Conservation (phyloP, 2,113 vertebrate genomes). For the Dicerorhinus sumatrensis region DNA sequence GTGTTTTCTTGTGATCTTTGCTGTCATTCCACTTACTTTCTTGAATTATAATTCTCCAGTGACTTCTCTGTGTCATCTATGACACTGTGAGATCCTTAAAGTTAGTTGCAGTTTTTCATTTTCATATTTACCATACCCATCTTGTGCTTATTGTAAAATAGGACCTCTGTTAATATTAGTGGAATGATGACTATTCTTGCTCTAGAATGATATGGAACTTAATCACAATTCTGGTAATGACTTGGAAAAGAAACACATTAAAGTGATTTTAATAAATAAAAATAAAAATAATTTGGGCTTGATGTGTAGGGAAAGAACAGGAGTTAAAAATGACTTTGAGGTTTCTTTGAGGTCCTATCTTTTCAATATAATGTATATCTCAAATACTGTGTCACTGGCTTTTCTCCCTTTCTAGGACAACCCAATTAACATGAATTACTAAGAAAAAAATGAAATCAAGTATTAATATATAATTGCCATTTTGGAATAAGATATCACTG, state of each 20-base stretch:
- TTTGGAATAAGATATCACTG: constrained; percentile 31
- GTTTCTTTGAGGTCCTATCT: constrained; percentile 33
- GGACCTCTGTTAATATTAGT: not conserved
- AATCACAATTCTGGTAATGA: not conserved
- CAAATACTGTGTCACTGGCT: not conserved
- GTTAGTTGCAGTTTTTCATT: not conserved
- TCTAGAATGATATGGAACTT: not conserved
- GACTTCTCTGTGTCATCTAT: not conserved
- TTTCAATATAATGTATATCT: not conserved
- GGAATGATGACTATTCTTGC: not conserved
- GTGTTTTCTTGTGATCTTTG: constrained; percentile 5
- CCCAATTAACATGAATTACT: not conserved
- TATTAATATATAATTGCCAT: constrained; percentile 1
- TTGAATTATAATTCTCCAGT: constrained; percentile 7
- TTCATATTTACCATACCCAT: not conserved
- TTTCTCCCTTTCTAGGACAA: not conserved
- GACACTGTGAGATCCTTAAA: not conserved
- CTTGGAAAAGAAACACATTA: not conserved
- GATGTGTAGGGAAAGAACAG: not conserved
- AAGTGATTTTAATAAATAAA: not conserved
- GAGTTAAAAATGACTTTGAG: constrained; percentile 17
- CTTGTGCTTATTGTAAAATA: not conserved
- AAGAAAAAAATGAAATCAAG: not conserved
- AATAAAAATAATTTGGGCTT: constrained; percentile 54
- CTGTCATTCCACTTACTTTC: not conserved